Evolutionary conservation across 1,140 invertebrate species (phyloP), one percentile per base, ranked within the genome.

Genomic region (Varroa destructor): DNA sequence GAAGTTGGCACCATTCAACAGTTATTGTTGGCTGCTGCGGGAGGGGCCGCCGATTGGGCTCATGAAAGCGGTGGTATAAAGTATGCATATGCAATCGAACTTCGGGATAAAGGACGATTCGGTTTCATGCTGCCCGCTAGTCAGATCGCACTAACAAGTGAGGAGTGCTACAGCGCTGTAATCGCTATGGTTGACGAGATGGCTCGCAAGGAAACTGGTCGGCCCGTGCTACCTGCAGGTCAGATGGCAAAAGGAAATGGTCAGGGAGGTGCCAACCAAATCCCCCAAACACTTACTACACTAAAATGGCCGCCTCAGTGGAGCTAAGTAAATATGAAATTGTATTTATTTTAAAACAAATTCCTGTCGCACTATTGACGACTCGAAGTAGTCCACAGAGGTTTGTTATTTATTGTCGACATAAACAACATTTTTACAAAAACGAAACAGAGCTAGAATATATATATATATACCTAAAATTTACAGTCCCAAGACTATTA

Each of bases 91-190:
- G 75, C 81, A 3, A 67, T 67, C 61, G 82, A 82, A 74, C 73
- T 83, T 40, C 76, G 81, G 36, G 76, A 80, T 74, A 74, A 70
- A 64, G 81, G 80, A 37, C 75, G 74, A 73, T 79, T 82, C 73
- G 83, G 83, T n/a, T 85, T 84, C 75, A 73, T 84, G 14, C 76
- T 85, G 6, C 82, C 84, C 2, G 75, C 77, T 14, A 77, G 79
- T 6, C 84, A 86, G 74, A 88, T 93, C 71, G 78, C 85, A 55
- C 84, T 87, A 37, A 86, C 88, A 72, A 87, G 85, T 2, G 78
- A 80, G 73, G 90, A 93, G 79, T 67, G 61, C 12, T 67, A 67
- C 46, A 12, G 61, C 14, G 61, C 61, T 12, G 46, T 46, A 2
- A 46, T 37, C 12, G 40, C 61, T 2, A 67, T 67, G 61, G 61